phyloP scores from a whole-genome alignment of 2,113 vertebrate genomes.

The Tachysurus fulvidraco region DNA sequence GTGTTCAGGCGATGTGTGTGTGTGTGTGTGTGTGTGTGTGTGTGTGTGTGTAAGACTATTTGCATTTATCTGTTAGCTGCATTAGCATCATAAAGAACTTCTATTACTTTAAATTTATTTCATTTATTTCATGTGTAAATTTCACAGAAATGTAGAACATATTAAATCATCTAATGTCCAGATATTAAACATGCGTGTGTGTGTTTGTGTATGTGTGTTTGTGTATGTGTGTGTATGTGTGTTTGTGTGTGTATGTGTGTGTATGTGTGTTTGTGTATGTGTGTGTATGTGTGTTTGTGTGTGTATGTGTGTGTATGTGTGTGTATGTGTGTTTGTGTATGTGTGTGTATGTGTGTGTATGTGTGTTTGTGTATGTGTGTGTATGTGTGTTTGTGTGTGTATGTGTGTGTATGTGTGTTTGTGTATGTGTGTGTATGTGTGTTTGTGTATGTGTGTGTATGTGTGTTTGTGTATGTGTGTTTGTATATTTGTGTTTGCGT shows the following conservation, averaged over 20 bases:
- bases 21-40: not conserved
- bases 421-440: not conserved
- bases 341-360: not conserved
- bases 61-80: too few species aligned
- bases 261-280: not conserved
- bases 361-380: not conserved
- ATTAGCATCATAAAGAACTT: too few species aligned
- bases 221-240: not conserved
- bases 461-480: not conserved
- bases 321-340: not conserved
- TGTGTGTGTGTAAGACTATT: too few species aligned
- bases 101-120: not conserved
- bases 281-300: not conserved
- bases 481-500: too few species aligned
- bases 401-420: not conserved
- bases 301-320: not conserved
- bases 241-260: not conserved
- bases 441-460: not conserved
- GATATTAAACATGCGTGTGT: not conserved
- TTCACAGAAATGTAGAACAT: too few species aligned
- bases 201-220: not conserved
- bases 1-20: not conserved
- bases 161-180: not conserved
- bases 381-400: not conserved
- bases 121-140: too few species aligned